Evolutionary conservation across 2,888 invertebrate species (phyloP).

Genomic region (Leucozona laternaria): DNA sequence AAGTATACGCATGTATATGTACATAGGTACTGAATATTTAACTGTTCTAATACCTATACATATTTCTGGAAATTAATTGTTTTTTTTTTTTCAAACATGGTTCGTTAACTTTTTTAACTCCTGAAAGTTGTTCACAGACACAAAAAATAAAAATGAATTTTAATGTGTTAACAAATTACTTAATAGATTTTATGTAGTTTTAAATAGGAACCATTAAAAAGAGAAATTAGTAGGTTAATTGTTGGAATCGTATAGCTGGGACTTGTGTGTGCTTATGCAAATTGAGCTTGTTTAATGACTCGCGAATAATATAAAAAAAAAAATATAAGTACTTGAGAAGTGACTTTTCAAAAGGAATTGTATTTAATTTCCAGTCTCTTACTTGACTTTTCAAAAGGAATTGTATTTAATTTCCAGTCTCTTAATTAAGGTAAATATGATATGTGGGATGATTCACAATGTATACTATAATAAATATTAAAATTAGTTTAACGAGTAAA

Average conservation of each 20-base stretch:
- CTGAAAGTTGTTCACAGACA: conserved; percentile 9
- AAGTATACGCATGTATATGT: no score
- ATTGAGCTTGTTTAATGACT: conserved; percentile 57
- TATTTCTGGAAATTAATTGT: conserved; percentile 30
- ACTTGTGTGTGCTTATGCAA: conserved; percentile 50
- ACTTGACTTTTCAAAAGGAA: background rate
- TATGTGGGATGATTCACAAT: no score
- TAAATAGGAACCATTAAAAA: conserved; percentile 43
- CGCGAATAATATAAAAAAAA: background rate
- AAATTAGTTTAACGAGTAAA: no score
- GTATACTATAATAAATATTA: no score
- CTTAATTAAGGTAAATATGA: background rate
- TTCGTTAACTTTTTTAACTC: conserved; percentile 68
- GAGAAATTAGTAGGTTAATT: conserved; percentile 30
- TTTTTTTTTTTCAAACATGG: conserved; percentile 46
- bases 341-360: background rate
- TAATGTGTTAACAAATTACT: conserved; percentile 65
- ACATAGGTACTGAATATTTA: conserved; percentile 15
- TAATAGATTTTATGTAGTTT: conserved; percentile 70
- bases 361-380: background rate
- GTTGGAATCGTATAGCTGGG: background rate
- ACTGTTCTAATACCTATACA: conserved; percentile 46
- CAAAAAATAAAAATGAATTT: conserved; percentile 27
- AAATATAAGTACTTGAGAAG: background rate
- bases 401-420: background rate